A percentile compares a stretch with the other conserved stretches of the same genome.
Evolutionary conservation across 2,888 invertebrate genomes (phyloP).

Genomic region (Pachliopta kotzebuea): DNA sequence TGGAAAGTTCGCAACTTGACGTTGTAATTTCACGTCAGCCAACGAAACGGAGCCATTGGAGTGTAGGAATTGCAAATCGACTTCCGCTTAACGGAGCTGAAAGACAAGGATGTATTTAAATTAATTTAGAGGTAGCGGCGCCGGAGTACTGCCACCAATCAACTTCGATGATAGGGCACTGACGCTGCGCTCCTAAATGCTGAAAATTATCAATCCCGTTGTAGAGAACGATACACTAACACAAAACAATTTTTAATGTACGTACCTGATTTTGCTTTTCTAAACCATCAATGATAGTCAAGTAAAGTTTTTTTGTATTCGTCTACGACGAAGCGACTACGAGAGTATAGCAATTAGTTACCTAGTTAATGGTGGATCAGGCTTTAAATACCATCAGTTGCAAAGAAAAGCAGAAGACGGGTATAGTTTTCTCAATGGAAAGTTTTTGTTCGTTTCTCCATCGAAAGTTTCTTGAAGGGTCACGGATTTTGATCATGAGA

Average conservation of each 20-base stretch:
- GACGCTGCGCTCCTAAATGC: slow-evolving; percentile 5
- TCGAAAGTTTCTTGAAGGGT: too few relatives aligned
- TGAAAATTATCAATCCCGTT: slow-evolving; percentile 11
- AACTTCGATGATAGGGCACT: slow-evolving; percentile 33
- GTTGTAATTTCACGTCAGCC: slow-evolving; percentile 65
- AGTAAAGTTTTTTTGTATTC: too few relatives aligned
- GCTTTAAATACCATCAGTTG: too few relatives aligned
- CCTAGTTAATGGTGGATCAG: too few relatives aligned
- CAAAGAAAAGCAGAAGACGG: too few relatives aligned
- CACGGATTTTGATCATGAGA: too few relatives aligned
- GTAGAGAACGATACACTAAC: slow-evolving; percentile 4
- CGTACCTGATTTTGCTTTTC: not conserved
- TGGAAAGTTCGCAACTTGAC: slow-evolving; percentile 48
- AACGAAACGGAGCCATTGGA: slow-evolving; percentile 61
- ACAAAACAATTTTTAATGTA: slow-evolving; percentile 3
- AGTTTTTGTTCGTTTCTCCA: too few relatives aligned
- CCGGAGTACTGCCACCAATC: slow-evolving; percentile 39
- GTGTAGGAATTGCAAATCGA: slow-evolving; percentile 70
- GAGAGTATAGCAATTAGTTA: too few relatives aligned
- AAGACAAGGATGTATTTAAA: slow-evolving; percentile 73
- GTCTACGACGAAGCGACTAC: too few relatives aligned
- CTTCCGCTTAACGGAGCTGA: slow-evolving; percentile 61
- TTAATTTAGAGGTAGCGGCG: slow-evolving; percentile 56
- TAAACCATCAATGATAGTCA: too few relatives aligned
- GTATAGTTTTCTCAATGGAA: too few relatives aligned